Percentiles rank a stretch among this genome's conserved stretches.
Evolutionary conservation across 1,140 invertebrate genomes (phyloP).

Genomic region (Centruroides sculpturatus): DNA sequence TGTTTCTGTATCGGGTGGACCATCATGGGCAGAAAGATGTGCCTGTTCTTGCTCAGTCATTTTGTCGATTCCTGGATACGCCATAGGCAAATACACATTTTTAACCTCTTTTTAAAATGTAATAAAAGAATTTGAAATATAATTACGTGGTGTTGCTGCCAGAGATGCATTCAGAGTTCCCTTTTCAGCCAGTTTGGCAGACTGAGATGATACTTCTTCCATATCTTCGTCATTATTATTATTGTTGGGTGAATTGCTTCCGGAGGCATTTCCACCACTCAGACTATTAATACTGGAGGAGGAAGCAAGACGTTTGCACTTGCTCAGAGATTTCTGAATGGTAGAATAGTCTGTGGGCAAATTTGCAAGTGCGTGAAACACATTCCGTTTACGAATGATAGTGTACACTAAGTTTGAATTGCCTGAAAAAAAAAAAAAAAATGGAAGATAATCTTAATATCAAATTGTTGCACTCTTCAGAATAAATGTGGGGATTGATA

Average conservation of each 20-base stretch:
- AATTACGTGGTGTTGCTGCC: constrained; percentile 61
- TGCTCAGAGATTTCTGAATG: constrained; percentile 68
- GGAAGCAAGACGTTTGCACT: constrained; percentile 35
- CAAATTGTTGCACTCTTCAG: too few species aligned
- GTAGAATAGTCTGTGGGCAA: constrained; percentile 79
- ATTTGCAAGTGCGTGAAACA: constrained; percentile 93
- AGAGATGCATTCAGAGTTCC: constrained; percentile 79
- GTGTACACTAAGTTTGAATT: constrained; percentile 98
- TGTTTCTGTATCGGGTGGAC: background rate
- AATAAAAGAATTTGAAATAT: background rate
- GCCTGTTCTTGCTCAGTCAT: constrained; percentile 91
- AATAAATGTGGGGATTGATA: too few species aligned
- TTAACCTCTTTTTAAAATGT: too few species aligned
- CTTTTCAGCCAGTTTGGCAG: constrained; percentile 74
- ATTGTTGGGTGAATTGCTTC: constrained; percentile 11
- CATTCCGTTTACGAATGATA: constrained; percentile 92
- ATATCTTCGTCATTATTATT: background rate
- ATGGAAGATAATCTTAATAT: background rate
- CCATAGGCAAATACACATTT: background rate
- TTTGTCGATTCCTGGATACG: constrained; percentile 55
- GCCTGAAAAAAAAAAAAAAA: constrained; percentile 34
- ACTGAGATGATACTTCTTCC: constrained; percentile 66
- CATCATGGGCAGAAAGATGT: constrained; percentile 33
- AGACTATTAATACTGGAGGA: constrained; percentile 11
- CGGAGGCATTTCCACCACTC: background rate